Evolutionary conservation across 2,888 invertebrate species (phyloP), one percentile per base, ranked within the genome.

Genomic region (Pemphredon lugubris): DNA sequence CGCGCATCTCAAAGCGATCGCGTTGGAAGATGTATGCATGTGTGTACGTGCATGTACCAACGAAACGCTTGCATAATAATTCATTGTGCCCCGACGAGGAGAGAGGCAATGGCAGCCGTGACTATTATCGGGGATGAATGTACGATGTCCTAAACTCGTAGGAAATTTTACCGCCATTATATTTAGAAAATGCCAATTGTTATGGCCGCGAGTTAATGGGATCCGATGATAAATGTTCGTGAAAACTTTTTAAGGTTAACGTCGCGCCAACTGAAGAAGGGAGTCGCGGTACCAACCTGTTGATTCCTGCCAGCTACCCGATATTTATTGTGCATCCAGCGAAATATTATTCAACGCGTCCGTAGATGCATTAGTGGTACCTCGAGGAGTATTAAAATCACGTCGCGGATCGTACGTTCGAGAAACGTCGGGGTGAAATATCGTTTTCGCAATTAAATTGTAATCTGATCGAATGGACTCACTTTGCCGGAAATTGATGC

Each of bases 231-330:
- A 50, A 64, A 71, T 75, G 67, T 30, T 42, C 59, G 45, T 39
- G 71, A 54, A 75, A 57, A 59, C 54, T 21, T n/a, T n/a, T n/a
- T n/a, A n/a, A n/a, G 58, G 47, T 61, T 63, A 70, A 60, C 39
- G 45, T 40, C 30, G 71, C 44, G 44, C 42, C 58, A 39, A 32
- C 53, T 20, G 21, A 37, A 47, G 18, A 51, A 42, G 66, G 63
- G 48, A 61, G 76, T n/a, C n/a, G n/a, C n/a, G n/a, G n/a, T n/a
- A n/a, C n/a, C 79, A 63, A 77, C 77, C 72, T 77, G 79, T 77
- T 79, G 79, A 77, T 79, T 60, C 71, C 14, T 50, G 37, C 30
- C 40, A 53, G 48, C 45, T 50, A 57, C 48, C 39, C 20, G 34
- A 75, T 75, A 70, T 66, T 79, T 69, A 76, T 78, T 37, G 20